Percentiles rank a stretch among this genome's conserved stretches.
Conservation (phyloP, 2,113 vertebrate species). For the Chionomys nivalis region DNA sequence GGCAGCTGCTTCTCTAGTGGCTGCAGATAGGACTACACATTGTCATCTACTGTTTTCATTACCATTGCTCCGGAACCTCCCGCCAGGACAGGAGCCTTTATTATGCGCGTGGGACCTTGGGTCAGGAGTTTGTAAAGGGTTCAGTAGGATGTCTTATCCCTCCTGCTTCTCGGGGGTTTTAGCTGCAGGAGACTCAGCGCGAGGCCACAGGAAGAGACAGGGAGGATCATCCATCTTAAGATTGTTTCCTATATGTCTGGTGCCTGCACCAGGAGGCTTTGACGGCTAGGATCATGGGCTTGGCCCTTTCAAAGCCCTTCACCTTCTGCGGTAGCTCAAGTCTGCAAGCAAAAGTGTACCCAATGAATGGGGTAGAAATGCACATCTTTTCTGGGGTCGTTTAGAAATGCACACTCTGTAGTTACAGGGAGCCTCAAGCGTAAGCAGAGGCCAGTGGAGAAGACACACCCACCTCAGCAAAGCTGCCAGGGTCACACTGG, state of each 20-base stretch:
- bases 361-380: not conserved
- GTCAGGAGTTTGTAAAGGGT: not conserved
- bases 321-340: not conserved
- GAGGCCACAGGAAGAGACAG: not conserved
- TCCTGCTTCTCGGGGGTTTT: not conserved
- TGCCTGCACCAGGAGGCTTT: not conserved
- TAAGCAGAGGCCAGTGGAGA: not conserved
- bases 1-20: constrained; percentile 13
- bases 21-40: not conserved
- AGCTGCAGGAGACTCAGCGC: not conserved
- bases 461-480: not conserved
- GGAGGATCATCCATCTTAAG: not conserved
- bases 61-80: not conserved
- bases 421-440: not conserved
- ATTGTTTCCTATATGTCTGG: not conserved
- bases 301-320: not conserved
- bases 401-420: not conserved
- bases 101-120: not conserved
- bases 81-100: not conserved
- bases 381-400: not conserved
- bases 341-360: not conserved
- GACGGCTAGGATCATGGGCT: not conserved
- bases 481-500: not conserved
- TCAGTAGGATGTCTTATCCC: not conserved
- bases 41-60: not conserved